Conservation (phyloP, 2,113 vertebrate genomes). For the Sciurus niger region DNA sequence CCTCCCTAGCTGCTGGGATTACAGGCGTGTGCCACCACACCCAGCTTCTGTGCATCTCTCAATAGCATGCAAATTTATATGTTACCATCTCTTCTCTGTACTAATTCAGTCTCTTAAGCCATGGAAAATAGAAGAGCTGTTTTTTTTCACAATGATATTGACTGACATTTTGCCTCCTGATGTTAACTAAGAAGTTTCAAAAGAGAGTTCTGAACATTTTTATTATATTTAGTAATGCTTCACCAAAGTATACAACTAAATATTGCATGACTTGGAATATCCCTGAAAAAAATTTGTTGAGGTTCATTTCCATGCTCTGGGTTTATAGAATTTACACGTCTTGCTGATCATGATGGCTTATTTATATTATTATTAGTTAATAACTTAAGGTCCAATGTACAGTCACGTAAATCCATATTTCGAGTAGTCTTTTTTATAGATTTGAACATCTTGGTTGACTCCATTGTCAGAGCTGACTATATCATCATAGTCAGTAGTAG, state of each 20-base stretch:
- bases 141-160: background rate
- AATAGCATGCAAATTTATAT: background rate
- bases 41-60: background rate
- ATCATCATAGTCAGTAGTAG: background rate
- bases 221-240: constrained; percentile 8
- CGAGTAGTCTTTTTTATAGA: background rate
- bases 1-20: no score
- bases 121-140: background rate
- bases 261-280: constrained; percentile 3
- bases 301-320: background rate
- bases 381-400: background rate
- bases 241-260: constrained; percentile 10
- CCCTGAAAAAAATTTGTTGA: background rate
- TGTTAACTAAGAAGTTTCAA: constrained; percentile 13
- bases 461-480: background rate
- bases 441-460: background rate
- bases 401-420: background rate
- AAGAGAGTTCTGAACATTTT: constrained; percentile 24
- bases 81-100: background rate
- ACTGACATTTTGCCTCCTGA: constrained; percentile 49
- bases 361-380: constrained; percentile 31
- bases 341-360: background rate
- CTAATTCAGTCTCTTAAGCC: background rate
- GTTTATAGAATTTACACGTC: background rate
- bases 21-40: no score